These are phyloP conservation scores for Spisula solida DNA, from an alignment of 2,888 invertebrate genomes.

Conservation along the genomic window DNA sequence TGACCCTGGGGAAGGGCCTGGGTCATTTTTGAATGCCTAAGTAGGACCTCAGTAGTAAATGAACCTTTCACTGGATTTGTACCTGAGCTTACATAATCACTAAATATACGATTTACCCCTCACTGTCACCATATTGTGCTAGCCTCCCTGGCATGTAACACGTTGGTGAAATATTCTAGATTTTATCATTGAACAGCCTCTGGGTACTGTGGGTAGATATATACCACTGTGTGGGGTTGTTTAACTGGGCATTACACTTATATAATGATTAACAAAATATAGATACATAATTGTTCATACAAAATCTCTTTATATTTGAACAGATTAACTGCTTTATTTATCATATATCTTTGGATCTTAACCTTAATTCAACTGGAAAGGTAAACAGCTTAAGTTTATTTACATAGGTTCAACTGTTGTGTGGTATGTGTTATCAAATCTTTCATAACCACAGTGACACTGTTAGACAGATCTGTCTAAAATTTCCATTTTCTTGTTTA, in stretches of 20 bases:
- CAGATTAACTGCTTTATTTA: background rate
- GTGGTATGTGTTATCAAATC: too few species aligned
- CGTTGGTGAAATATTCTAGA: background rate
- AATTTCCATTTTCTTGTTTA: too few species aligned
- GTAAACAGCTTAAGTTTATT: background rate
- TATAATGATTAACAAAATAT: background rate
- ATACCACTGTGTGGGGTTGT: background rate
- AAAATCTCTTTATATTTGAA: background rate
- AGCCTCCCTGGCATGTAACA: background rate
- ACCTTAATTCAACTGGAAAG: background rate
- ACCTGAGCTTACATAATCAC: background rate
- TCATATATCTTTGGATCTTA: background rate
- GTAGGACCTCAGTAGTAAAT: too few species aligned
- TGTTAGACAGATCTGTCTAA: too few species aligned
- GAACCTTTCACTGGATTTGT: slow-evolving; percentile 11
- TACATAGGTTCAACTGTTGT: too few species aligned
- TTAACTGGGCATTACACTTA: background rate
- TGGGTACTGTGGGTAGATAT: too few species aligned
- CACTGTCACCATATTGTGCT: background rate
- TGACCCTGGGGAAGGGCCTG: too few species aligned
- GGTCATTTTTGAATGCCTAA: too few species aligned
- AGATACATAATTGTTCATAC: background rate
- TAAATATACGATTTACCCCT: background rate
- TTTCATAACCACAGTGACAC: too few species aligned
- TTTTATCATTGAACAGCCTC: background rate